Percentiles rank a stretch among this genome's conserved stretches.
phyloP scores from a whole-genome alignment of 2,797 vertebrate species.

The Cirrhinus molitorella region DNA sequence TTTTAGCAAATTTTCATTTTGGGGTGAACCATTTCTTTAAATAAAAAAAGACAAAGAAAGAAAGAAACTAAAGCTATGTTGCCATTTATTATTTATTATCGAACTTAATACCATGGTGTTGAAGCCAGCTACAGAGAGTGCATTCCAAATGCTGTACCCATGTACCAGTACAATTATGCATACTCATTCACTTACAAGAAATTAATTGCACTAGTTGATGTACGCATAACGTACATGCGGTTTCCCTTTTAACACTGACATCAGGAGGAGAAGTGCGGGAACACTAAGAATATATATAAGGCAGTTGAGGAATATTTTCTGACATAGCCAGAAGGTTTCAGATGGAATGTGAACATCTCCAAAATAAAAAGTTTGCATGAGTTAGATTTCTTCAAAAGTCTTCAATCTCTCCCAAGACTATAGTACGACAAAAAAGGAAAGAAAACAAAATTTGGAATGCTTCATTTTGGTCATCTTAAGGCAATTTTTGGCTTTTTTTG shows the following conservation, averaged over 20 bases:
- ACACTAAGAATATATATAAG: slow-evolving; percentile 70
- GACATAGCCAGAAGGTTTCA: slow-evolving; percentile 70
- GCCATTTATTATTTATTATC: slow-evolving; percentile 89
- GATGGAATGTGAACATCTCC: slow-evolving; percentile 76
- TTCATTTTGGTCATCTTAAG: slow-evolving; percentile 87
- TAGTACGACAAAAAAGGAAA: slow-evolving; percentile 72
- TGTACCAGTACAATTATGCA: slow-evolving; percentile 74
- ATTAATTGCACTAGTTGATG: slow-evolving; percentile 88
- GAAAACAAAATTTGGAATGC: slow-evolving; percentile 83
- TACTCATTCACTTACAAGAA: slow-evolving; percentile 78
- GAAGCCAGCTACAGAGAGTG: slow-evolving; percentile 73
- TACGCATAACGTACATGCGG: slow-evolving; percentile 77
- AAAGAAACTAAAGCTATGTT: slow-evolving; percentile 66
- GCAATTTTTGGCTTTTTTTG: slow-evolving; percentile 90
- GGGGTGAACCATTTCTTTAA: neutral
- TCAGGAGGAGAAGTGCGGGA: slow-evolving; percentile 34
- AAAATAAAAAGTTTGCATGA: slow-evolving; percentile 77
- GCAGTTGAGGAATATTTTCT: slow-evolving; percentile 69
- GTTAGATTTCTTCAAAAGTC: slow-evolving; percentile 77
- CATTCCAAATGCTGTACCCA: slow-evolving; percentile 67
- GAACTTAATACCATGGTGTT: slow-evolving; percentile 75
- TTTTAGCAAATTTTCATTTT: neutral
- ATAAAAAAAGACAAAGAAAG: neutral
- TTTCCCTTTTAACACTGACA: slow-evolving; percentile 88
- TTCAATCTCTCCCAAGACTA: slow-evolving; percentile 76